Base-by-base conservation (phyloP, 64 coral and sea anemone species). In the Platygyra sinensis region DNA sequence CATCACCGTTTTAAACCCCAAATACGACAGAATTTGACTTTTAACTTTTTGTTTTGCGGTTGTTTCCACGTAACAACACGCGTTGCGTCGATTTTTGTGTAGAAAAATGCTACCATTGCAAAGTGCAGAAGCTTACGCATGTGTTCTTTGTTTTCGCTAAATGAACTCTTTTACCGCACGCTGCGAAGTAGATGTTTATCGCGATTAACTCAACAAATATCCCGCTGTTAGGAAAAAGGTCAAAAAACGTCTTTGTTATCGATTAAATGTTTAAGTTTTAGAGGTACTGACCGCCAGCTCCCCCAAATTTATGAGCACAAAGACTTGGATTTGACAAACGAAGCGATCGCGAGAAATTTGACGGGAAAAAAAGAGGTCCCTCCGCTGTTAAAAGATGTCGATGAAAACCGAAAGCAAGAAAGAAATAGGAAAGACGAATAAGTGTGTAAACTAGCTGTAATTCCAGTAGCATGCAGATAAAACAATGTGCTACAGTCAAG, bases 191-290 rank as follows among this genome's bases (percentile, higher is more conserved):
- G 81, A 85, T 85, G 81, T 85, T 85, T 85, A 85, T 85, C 81
- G 50, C 60, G 81, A 65, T 85, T 85, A 85, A 85, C 81, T 85
- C 81, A 85, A 85, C 81, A 85, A 85, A 85, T 64, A 85, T 67
- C 81, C 81, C 81, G 81, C 81, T 85, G 81, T 65, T 67, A 67
- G 63, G 61, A 50, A 71, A 85, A 85, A 38, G 81, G 65, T 64
- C 65, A 85, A 83, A 83, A 85, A 51, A 85, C 62, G 30, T 71
- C 63, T 85, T 85, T 85, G 81, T 85, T 71, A 51, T 67, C 52
- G 61, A 69, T 85, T 85, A 30, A 67, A 67, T 72, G 38, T 65
- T 71, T 69, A 85, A 65, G 81, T 72, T 65, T 79, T 72, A 12
- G 78, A 80, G 29, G 10, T 54, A n/a, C 13, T 18, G 49, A 57